Conservation (phyloP, 2,888 invertebrate genomes). For the Criorhina ranunculi region DNA sequence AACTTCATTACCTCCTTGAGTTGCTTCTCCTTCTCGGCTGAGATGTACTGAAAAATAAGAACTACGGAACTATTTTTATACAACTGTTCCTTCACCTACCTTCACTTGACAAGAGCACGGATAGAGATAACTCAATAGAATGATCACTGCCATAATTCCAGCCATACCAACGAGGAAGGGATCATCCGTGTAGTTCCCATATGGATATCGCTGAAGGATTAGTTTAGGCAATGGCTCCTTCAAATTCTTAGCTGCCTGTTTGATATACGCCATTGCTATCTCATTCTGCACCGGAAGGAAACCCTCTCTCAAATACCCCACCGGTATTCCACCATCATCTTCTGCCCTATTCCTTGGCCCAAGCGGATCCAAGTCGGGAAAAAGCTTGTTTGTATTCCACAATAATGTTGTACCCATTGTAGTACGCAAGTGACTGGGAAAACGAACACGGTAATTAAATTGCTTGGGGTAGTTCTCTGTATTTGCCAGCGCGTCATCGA, state of each 20-base stretch:
- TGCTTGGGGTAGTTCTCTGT: conserved; percentile 84
- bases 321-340: conserved; percentile 87
- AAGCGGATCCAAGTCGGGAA: conserved; percentile 86
- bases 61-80: not conserved
- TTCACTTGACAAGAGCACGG: conserved; percentile 92
- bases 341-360: conserved; percentile 87
- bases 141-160: conserved; percentile 89
- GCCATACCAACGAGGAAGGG: conserved; percentile 88
- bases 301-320: conserved; percentile 87
- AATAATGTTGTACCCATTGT: conserved; percentile 72
- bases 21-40: conserved; percentile 87
- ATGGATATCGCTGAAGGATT: conserved; percentile 88
- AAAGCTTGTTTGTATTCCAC: conserved; percentile 90
- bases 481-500: conserved; percentile 85
- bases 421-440: conserved; percentile 87
- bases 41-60: conserved; percentile 82
- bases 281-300: conserved; percentile 88
- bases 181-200: conserved; percentile 89
- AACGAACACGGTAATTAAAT: conserved; percentile 86
- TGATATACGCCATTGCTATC: conserved; percentile 84
- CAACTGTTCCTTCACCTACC: conserved; percentile 79
- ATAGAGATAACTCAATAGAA: conserved; percentile 93
- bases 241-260: conserved; percentile 66
- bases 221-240: conserved; percentile 79
- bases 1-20: conserved; percentile 95